Base-by-base conservation (phyloP, 2,888 invertebrate species). In the Agriotes lineatus region DNA sequence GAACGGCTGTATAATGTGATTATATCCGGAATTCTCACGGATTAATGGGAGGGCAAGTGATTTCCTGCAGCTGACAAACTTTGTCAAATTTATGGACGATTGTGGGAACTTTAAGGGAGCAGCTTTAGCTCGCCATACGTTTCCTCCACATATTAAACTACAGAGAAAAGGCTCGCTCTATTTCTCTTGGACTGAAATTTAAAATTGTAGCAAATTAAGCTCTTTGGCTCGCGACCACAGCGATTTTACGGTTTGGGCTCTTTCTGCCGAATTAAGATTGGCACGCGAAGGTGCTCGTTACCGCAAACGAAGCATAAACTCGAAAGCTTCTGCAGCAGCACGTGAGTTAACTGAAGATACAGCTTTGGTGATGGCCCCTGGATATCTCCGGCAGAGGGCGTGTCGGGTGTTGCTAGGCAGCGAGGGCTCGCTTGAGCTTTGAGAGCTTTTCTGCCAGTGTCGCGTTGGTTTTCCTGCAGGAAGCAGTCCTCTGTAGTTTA, bases 381-480 rank as follows among this genome's bases (percentile, higher is more conserved):
- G 67, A 62, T 67, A 62, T 67, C 61, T 67, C 56, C 54, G 42
- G 16, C 45, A 67, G 67, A 62, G 67, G 62, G 67, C 58, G 67
- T 61, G 62, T 39, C 45, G 62, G 44, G 22, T 62, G 67, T 67
- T 67, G 67, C 67, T 62, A 67, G 56, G 67, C 67, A 67, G 57
- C 67, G 16, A 37, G 60, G 67, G 30, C 19, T 52, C 33, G 61
- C n/a, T 54, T 67, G 35, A 39, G 58, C 45, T 50, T 42, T 52
- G 25, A 56, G 30, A 37, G 48, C 58, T 48, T 25, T 45, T 33
- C 57, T 44, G 54, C 52, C 50, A 67, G 67, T 67, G 42, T 37
- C 62, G 67, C 35, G 61, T 57, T 62, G 45, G 62, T 56, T 67
- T 59, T 42, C 52, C 35, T 44, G 45, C 12, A 35, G 39, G 44